Evolutionary conservation across 1,140 invertebrate species (phyloP), one percentile per base, ranked within the genome.

Genomic region (Brachystomella parvula): DNA sequence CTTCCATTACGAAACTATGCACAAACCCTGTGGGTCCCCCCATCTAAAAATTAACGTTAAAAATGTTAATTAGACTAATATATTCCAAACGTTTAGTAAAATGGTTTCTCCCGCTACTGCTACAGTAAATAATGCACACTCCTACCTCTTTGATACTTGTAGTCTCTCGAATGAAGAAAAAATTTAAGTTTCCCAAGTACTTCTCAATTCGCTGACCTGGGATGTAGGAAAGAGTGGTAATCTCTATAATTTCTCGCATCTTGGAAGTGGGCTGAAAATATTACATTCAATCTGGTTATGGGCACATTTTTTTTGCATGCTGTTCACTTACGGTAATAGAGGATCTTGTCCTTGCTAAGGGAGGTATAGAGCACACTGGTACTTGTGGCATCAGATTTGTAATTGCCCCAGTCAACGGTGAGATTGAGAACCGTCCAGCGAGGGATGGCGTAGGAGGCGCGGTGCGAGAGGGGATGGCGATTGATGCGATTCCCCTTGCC

Each of bases 91-190:
- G 30, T 39, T 44, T 19, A 65, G 26, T 28, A 15, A 63, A 28
- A 63, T n/a, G n/a, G n/a, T n/a, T n/a, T n/a, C n/a, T n/a, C n/a
- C n/a, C n/a, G n/a, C 64, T 58, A 58, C 3, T 15, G 12, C 9
- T 29, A 58, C 29, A 26, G 9, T 26, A 29, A 28, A 28, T 6
- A n/a, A n/a, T 30, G n/a, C 26, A 58, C 29, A 58, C 47, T 71
- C 74, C 75, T 78, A 89, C 87, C 80, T 96, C 94, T 75, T 92
- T 80, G 67, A 96, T 88, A 32, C 89, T 91, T 0, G 90, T 95
- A 65, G 89, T 92, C 81, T 98, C 94, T 61, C 94, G 80, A 68
- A 98, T 96, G 73, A 97, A 94, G 78, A 96, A 93, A 75, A 96
- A 94, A 75, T 96, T 94, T 60, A 96, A 81, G 77, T 96, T 93